Base-by-base conservation (phyloP, 2,888 invertebrate species). In the Habrosyne pyritoides region DNA sequence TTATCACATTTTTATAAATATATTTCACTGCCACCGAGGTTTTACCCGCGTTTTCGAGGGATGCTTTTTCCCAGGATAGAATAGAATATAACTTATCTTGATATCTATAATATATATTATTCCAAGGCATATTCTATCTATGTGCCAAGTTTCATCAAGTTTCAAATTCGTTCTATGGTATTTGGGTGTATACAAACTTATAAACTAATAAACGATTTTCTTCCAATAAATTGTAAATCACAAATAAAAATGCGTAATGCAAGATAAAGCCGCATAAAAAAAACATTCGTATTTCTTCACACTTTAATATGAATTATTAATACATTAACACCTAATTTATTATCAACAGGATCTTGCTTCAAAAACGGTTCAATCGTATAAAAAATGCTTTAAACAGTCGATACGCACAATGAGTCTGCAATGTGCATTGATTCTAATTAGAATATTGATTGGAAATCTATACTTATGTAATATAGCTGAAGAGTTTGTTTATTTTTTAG, bases 271-370 rank as follows among this genome's bases (percentile, higher is more conserved):
- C 33, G 12, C 12, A n/a, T 33, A 12, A 33, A 33, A n/a, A n/a
- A 33, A 33, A 12, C 4, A 10, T 28, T n/a, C 12, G 33, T 33
- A n/a, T 33, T 33, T 10, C 33, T 33, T 1, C 2, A 33, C 33
- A n/a, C 33, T 12, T n/a, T 33, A 33, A 33, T n/a, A 33, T 33
- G n/a, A 33, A 33, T 33, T 33, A 33, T 33, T 10, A 33, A 52
- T 53, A 46, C 55, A 56, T 53, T 56, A 57, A 48, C 52, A 50
- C 30, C 33, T 49, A 55, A 53, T 57, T 53, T 52, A 49, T 47
- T 53, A 33, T n/a, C 10, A 33, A 33, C 33, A 33, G 33, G 33
- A 33, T 33, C 33, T 33, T n/a, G 33, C 12, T n/a, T 33, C 33
- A n/a, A 33, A 33, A 33, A 12, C 24, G 24, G 24, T 24, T 1